A percentile compares a stretch with the other conserved stretches of the same genome.
Conservation (phyloP, 2,888 invertebrate genomes). For the Girardia tigrina region DNA sequence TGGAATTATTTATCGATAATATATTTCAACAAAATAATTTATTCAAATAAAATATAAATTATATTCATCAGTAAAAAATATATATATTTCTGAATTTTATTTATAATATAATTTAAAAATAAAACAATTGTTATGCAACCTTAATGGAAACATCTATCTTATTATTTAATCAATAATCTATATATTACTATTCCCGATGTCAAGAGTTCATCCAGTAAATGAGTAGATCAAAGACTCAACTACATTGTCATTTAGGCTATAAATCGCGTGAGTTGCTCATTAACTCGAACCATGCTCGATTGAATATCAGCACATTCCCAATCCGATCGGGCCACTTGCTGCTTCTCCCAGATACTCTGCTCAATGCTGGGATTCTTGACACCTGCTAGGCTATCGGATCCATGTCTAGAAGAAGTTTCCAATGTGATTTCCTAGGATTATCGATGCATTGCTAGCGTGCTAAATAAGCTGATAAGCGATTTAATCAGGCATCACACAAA, state of each 20-base stretch:
- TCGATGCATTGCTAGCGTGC: conserved; percentile 19
- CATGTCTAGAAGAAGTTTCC: conserved; percentile 3
- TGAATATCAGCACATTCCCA: conserved; percentile 17
- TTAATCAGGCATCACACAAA: conserved; percentile 19
- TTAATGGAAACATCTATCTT: neutral
- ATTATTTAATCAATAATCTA: neutral
- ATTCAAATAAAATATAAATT: no score
- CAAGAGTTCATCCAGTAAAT: neutral
- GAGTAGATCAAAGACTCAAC: neutral
- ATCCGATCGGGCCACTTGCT: conserved; percentile 16
- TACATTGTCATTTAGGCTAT: conserved; percentile 20
- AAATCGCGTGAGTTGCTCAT: conserved; percentile 10
- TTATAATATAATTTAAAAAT: no score
- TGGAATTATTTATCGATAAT: no score
- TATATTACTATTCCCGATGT: conserved; percentile 12
- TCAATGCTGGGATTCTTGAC: conserved; percentile 1
- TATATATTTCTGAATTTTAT: no score
- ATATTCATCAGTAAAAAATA: no score
- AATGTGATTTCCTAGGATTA: conserved; percentile 11
- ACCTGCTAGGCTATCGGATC: conserved; percentile 10
- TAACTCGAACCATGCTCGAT: conserved; percentile 20
- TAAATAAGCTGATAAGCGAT: conserved; percentile 23
- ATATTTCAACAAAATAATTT: no score
- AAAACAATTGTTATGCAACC: neutral
- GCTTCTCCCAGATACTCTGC: neutral